Percentiles rank a stretch among this genome's conserved stretches.
Conservation (phyloP, 2,113 vertebrate genomes). For the Spheniscus mendiculus region DNA sequence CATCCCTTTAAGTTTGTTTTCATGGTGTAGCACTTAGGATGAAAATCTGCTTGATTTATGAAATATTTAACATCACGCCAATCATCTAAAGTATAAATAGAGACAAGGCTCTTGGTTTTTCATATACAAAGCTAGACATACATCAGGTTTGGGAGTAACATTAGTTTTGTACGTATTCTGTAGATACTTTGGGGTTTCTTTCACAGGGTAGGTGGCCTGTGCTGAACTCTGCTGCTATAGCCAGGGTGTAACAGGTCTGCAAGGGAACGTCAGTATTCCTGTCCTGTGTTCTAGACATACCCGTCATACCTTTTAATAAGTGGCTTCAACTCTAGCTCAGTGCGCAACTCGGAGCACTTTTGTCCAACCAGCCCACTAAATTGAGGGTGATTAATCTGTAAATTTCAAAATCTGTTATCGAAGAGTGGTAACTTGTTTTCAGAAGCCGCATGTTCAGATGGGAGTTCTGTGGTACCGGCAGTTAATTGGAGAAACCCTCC, state of each 20-base stretch:
- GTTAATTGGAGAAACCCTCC: background rate
- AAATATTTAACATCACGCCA: background rate
- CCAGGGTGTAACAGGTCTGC: background rate
- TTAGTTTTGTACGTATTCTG: background rate
- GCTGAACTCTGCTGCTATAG: background rate
- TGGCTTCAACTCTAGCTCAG: background rate
- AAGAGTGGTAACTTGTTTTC: background rate
- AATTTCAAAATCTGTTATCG: background rate
- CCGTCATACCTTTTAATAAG: background rate
- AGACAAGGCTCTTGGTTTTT: background rate
- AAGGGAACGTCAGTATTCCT: background rate
- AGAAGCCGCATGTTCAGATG: background rate
- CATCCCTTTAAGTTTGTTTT: background rate
- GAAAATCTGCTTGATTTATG: background rate
- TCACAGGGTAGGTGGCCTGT: background rate
- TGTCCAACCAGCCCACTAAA: background rate
- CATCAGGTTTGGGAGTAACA: background rate
- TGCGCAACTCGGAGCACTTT: background rate
- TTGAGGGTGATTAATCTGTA: background rate
- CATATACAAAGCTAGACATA: background rate
- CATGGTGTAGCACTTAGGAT: background rate
- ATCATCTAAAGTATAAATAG: background rate
- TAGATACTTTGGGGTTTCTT: background rate
- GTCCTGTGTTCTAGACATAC: background rate
- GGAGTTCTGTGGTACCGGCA: rapidly evolving